Conservation (phyloP, 2,113 vertebrate genomes). For the Puffinus mauretanicus region DNA sequence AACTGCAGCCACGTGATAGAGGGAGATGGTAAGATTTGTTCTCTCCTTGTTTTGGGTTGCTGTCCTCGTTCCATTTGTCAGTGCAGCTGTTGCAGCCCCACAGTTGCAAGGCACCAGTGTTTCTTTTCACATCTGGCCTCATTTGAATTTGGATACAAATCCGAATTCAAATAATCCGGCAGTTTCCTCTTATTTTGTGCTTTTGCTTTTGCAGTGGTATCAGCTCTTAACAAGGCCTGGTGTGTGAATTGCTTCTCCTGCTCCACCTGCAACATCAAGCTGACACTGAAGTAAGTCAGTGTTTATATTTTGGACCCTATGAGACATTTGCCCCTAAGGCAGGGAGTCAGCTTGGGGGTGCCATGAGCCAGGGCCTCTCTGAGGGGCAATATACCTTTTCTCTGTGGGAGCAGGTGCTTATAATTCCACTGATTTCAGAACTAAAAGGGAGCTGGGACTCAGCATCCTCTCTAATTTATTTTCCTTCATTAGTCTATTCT, state of each 20-base stretch:
- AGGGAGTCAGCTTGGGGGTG: neutral
- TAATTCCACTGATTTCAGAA: neutral
- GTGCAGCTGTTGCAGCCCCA: constrained; percentile 54
- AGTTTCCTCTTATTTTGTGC: constrained; percentile 17
- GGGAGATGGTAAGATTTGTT: constrained; percentile 86
- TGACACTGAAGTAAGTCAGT: constrained; percentile 91
- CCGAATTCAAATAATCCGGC: neutral
- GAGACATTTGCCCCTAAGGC: neutral
- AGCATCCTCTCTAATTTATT: neutral
- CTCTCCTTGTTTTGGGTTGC: neutral
- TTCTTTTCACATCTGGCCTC: constrained; percentile 44
- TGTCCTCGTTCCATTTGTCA: neutral
- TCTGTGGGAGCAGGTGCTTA: neutral
- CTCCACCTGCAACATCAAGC: constrained; percentile 91
- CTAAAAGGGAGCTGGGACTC: neutral
- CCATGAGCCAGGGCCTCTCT: neutral
- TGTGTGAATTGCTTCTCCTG: constrained; percentile 95
- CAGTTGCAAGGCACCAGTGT: constrained; percentile 32
- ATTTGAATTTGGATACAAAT: constrained; percentile 16
- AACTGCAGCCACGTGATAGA: constrained; percentile 95
- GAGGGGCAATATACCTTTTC: neutral
- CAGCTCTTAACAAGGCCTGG: constrained; percentile 96
- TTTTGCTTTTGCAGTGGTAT: constrained; percentile 83
- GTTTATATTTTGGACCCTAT: neutral
- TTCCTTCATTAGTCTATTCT: neutral